Conservation (phyloP, 2,888 invertebrate genomes). For the Orchesellides sinensis region DNA sequence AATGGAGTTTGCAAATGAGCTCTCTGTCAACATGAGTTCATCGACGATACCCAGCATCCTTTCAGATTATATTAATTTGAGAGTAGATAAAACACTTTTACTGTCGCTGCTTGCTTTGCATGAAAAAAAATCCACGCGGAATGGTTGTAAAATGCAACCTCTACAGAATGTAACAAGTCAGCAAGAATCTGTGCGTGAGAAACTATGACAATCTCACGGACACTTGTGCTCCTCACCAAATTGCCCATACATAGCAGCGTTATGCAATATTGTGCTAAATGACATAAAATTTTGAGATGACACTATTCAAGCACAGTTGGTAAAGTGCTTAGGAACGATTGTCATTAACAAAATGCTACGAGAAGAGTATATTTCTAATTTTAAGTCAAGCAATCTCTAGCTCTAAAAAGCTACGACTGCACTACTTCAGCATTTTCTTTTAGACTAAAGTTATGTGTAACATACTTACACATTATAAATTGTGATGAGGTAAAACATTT, state of each 20-base stretch:
- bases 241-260: neutral
- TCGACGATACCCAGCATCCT: too few relatives aligned
- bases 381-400: neutral
- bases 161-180: conserved; percentile 56
- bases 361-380: neutral
- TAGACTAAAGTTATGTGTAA: too few relatives aligned
- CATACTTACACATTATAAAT: too few relatives aligned
- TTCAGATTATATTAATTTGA: neutral
- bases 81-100: neutral
- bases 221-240: conserved; percentile 15
- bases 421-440: neutral
- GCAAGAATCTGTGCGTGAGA: conserved; percentile 59
- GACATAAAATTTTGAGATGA: neutral
- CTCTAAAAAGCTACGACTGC: neutral
- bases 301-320: too few relatives aligned
- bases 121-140: neutral
- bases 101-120: neutral
- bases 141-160: neutral
- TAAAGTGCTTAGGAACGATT: too few relatives aligned
- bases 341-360: neutral
- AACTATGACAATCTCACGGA: conserved; percentile 53
- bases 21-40: neutral
- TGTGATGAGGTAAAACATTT: too few relatives aligned
- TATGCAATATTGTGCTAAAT: neutral
- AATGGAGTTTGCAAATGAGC: neutral